These are phyloP conservation scores for Corythoichthys haematopterus DNA, from an alignment of 2,113 vertebrate genomes.

Conservation along the genomic window DNA sequence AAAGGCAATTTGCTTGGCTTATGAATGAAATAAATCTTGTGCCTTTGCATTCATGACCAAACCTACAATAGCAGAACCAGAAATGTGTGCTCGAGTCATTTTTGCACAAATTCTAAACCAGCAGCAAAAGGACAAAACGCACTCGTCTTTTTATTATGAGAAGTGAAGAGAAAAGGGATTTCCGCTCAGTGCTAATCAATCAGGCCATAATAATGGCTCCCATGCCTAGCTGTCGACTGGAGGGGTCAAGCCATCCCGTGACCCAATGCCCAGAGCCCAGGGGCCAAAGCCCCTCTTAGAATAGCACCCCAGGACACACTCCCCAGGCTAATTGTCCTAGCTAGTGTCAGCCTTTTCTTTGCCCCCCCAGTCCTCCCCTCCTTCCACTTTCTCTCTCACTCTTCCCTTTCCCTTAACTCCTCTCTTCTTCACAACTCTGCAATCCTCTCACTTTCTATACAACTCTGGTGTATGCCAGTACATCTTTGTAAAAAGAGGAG, in stretches of 20 bases:
- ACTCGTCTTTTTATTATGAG: slow-evolving; percentile 42
- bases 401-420: slow-evolving; percentile 16
- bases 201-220: slow-evolving; percentile 77
- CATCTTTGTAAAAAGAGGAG: slow-evolving; percentile 16
- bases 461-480: slow-evolving; percentile 31
- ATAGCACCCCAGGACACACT: slow-evolving; percentile 72
- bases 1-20: slow-evolving; percentile 3
- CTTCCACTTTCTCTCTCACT: slow-evolving; percentile 5
- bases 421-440: slow-evolving; percentile 12
- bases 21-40: slow-evolving; percentile 13
- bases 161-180: slow-evolving; percentile 70
- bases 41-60: background rate
- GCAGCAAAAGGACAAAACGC: slow-evolving; percentile 59
- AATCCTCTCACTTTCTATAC: slow-evolving; percentile 42
- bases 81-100: slow-evolving; percentile 21
- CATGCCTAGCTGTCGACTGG: slow-evolving; percentile 74
- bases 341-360: slow-evolving; percentile 75
- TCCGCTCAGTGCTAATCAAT: slow-evolving; percentile 80
- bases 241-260: slow-evolving; percentile 77
- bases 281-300: slow-evolving; percentile 65
- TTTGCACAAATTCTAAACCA: slow-evolving; percentile 39
- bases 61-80: slow-evolving; percentile 13
- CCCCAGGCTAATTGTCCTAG: slow-evolving; percentile 74
- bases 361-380: slow-evolving; percentile 35
- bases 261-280: slow-evolving; percentile 69